These are phyloP conservation scores for Pseudonaja textilis DNA, from an alignment of 2,113 vertebrate species.

Conservation along the genomic window DNA sequence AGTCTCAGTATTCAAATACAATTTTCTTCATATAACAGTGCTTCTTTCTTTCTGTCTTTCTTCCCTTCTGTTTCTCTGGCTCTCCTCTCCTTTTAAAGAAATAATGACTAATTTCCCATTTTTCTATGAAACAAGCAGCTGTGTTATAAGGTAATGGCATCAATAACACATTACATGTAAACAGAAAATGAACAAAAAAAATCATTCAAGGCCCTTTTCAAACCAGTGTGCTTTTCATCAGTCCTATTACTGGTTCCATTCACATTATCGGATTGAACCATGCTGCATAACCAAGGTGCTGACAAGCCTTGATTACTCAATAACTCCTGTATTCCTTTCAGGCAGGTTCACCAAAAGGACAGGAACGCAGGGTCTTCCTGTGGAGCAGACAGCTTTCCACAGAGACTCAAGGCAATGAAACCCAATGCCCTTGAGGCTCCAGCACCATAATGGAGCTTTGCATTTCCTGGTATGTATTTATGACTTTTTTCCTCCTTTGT, in stretches of 20 bases:
- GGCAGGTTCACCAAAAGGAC: conserved; percentile 90
- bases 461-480: conserved; percentile 69
- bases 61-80: conserved; percentile 44
- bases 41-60: conserved; percentile 63
- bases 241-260: conserved; percentile 86
- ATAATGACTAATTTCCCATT: conserved; percentile 82
- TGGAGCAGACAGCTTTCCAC: conserved; percentile 78
- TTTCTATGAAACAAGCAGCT: conserved; percentile 81
- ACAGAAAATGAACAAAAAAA: conserved; percentile 88
- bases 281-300: conserved; percentile 92
- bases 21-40: conserved; percentile 78
- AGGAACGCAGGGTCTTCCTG: conserved; percentile 84
- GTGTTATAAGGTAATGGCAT: conserved; percentile 82
- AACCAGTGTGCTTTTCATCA: conserved; percentile 87
- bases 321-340: conserved; percentile 88
- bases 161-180: conserved; percentile 85
- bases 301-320: conserved; percentile 92
- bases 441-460: conserved; percentile 53
- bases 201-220: conserved; percentile 84
- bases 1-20: conserved; percentile 80
- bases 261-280: conserved; percentile 88
- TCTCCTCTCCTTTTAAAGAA: conserved; percentile 59
- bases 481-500: conserved; percentile 67
- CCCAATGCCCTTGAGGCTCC: conserved; percentile 65
- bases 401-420: conserved; percentile 76